Conservation (phyloP, 2,797 vertebrate genomes). For the Melanotaenia nigrans region DNA sequence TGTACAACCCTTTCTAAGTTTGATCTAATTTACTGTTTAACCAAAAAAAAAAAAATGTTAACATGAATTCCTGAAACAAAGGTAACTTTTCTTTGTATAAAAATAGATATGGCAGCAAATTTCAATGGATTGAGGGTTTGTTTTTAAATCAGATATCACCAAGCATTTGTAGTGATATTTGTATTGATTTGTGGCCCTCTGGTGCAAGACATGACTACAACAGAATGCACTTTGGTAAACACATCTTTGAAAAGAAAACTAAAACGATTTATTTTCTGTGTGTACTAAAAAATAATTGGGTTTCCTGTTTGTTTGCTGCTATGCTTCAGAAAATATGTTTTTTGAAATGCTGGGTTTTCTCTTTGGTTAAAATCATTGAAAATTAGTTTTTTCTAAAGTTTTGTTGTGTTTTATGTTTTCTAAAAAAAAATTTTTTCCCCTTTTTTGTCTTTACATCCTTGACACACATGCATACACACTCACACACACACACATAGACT, state of each 20-base stretch:
- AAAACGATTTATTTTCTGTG: not conserved
- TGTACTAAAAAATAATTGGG: not conserved
- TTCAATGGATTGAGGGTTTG: not conserved
- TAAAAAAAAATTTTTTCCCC: not conserved
- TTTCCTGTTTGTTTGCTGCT: not conserved
- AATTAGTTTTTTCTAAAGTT: too few relatives aligned
- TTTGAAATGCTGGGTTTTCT: too few relatives aligned
- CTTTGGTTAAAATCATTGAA: too few relatives aligned
- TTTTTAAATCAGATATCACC: not conserved
- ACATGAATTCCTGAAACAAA: not conserved
- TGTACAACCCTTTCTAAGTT: not conserved
- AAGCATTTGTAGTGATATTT: not conserved
- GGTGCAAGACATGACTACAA: not conserved
- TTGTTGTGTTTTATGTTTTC: too few relatives aligned
- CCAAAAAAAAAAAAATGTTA: not conserved
- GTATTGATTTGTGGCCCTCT: not conserved
- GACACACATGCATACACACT: not conserved
- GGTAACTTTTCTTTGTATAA: not conserved
- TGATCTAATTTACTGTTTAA: not conserved
- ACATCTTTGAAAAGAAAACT: not conserved
- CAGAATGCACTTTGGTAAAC: not conserved
- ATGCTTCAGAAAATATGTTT: not conserved
- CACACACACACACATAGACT: slow-evolving; percentile 4
- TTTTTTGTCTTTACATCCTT: not conserved
- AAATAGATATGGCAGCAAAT: not conserved